Base-by-base conservation (phyloP, 2,888 invertebrate species). In the Aphrophora alni region DNA sequence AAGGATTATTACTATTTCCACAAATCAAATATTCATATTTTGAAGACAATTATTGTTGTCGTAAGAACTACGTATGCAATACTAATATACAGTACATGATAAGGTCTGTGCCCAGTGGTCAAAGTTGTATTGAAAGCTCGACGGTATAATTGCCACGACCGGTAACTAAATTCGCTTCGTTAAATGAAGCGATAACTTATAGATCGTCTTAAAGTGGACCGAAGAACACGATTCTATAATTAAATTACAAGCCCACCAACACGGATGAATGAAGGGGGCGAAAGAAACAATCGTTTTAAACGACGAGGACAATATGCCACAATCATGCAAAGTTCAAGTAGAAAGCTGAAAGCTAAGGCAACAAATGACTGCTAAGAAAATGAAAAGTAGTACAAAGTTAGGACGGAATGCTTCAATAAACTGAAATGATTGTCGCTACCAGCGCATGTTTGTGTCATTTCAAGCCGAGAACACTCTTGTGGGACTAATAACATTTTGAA, bases 401-500 rank as follows among this genome's bases (percentile, higher is more conserved):
- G 59, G 59, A 59, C 59, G 59, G 59, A 59, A 59, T 59, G 59
- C 59, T 59, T 79, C 78, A 79, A 74, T 79, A 79, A 79, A 79
- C 74, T 74, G 73, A 79, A 79, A 79, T 74, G 73, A 72, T 79
- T 74, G 78, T 68, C 24, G 68, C 74, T 73, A 26, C 78, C 51
- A 59, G 59, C 68, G 78, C 78, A 59, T 59, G 59, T 59, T 44
- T 59, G 59, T 79, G 78, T 79, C 78, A 73, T 74, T 79, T 59
- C 78, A 26, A 68, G 33, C 68, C 44, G 59, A 24, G 74, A 79
- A 79, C 74, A 59, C 78, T 79, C 78, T 79, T 79, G 78, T 74
- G 78, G 78, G 78, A 74, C 74, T 79, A 79, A 79, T 79, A 79
- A 73, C 78, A 79, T 79, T 79, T 79, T 74, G 78, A 79, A 79